These are phyloP conservation scores for Hemibagrus wyckioides DNA, from an alignment of 2,113 vertebrate species.

Conservation along the genomic window DNA sequence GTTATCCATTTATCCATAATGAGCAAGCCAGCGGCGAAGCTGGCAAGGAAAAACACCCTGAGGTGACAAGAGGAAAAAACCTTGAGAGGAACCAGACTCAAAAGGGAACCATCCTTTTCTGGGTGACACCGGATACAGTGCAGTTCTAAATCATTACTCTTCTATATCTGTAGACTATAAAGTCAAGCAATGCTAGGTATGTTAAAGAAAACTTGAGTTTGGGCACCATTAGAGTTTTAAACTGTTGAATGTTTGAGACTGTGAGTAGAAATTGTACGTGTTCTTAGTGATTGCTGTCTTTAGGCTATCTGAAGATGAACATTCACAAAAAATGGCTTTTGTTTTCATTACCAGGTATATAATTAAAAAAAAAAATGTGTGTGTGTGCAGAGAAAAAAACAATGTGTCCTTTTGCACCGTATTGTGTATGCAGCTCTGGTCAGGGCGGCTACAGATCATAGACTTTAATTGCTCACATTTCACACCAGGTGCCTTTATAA, in stretches of 20 bases:
- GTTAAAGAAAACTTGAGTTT: not conserved
- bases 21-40: not conserved
- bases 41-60: not conserved
- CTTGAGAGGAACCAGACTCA: not conserved
- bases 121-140: not conserved
- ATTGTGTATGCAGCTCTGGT: conserved; percentile 56
- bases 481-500: conserved; percentile 61
- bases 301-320: not conserved
- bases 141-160: not conserved
- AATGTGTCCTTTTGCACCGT: conserved; percentile 34
- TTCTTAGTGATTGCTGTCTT: not conserved
- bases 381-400: conserved; percentile 2
- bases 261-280: not conserved
- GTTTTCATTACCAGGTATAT: not conserved
- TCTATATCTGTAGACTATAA: not conserved
- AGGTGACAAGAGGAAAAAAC: not conserved
- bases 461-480: conserved; percentile 69
- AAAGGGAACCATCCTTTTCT: not conserved
- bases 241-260: not conserved
- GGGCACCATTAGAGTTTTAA: not conserved
- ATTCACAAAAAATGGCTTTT: not conserved
- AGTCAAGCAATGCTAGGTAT: not conserved
- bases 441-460: conserved; percentile 62
- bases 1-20: not conserved
- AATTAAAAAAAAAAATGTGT: not conserved